These are phyloP conservation scores for Drosophila atripex DNA, from an alignment of 2,888 invertebrate species.

Conservation along the genomic window DNA sequence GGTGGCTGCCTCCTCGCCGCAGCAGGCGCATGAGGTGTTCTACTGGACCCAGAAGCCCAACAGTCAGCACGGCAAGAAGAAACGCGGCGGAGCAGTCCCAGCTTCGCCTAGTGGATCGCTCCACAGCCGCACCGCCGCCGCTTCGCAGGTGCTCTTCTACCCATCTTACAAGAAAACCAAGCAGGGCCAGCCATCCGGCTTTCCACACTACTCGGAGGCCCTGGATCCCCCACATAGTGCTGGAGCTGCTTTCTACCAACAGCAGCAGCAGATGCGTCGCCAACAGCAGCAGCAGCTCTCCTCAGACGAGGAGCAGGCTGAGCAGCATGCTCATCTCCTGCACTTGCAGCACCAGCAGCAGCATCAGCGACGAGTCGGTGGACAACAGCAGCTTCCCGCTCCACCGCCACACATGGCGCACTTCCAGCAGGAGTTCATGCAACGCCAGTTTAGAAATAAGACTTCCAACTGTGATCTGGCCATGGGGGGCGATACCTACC, in stretches of 20 bases:
- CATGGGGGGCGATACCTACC: constrained; percentile 77
- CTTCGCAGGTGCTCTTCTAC: constrained; percentile 81
- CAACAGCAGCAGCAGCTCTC: constrained; percentile 80
- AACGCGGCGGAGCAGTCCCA: constrained; percentile 64
- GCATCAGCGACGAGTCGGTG: constrained; percentile 65
- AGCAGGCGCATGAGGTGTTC: constrained; percentile 82
- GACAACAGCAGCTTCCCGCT: constrained; percentile 66
- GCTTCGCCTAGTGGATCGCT: constrained; percentile 82
- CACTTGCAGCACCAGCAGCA: constrained; percentile 74
- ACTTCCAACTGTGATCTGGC: constrained; percentile 83
- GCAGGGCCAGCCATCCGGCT: constrained; percentile 55
- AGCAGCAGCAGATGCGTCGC: constrained; percentile 54
- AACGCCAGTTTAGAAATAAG: constrained; percentile 82
- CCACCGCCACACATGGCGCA: constrained; percentile 76
- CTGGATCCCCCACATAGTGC: constrained; percentile 66
- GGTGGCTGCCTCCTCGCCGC: constrained; percentile 54
- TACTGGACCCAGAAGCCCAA: constrained; percentile 83
- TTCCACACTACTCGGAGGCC: constrained; percentile 81
- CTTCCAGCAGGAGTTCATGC: constrained; percentile 73
- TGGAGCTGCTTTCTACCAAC: constrained; percentile 66
- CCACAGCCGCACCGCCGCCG: constrained; percentile 80
- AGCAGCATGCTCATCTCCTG: constrained; percentile 79
- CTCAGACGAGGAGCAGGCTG: constrained; percentile 81
- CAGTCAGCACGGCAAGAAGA: constrained; percentile 79
- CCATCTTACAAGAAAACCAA: constrained; percentile 82